Percentiles rank a stretch among this genome's conserved stretches.
Evolutionary conservation across 2,113 vertebrate species (phyloP).

Genomic region (Apodemus speciosus): DNA sequence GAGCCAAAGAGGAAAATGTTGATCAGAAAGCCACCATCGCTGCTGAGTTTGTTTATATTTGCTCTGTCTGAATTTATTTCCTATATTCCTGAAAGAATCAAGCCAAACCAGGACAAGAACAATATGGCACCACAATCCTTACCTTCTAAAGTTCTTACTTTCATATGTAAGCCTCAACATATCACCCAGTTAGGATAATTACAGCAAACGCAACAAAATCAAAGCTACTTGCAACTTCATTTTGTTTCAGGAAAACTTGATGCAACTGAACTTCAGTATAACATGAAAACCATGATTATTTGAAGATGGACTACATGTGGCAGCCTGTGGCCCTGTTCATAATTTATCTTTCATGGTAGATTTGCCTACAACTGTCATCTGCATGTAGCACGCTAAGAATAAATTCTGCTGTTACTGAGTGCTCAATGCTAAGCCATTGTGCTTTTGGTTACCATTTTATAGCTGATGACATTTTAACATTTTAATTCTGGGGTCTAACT

Average conservation of each 20-base stretch:
- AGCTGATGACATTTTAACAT: background rate
- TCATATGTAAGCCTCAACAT: background rate
- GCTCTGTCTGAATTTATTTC: constrained; percentile 2
- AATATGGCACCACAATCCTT: background rate
- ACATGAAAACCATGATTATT: background rate
- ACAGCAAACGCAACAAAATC: background rate
- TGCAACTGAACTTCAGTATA: constrained; percentile 33
- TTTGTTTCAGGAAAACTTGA: background rate
- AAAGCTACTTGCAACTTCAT: background rate
- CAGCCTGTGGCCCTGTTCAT: background rate
- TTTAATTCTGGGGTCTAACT: too few relatives aligned
- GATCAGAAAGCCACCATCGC: background rate
- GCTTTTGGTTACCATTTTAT: background rate
- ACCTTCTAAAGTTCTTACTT: background rate
- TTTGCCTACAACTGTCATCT: background rate
- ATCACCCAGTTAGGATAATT: background rate
- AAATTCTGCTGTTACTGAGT: background rate
- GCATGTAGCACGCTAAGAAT: background rate
- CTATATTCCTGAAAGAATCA: background rate
- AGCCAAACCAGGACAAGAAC: constrained; percentile 18
- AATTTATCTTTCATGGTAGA: background rate
- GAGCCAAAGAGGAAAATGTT: background rate
- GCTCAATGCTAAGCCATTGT: background rate
- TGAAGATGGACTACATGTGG: background rate
- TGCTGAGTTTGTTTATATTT: background rate